phyloP scores from a whole-genome alignment of 2,797 vertebrate genomes.

The Onychomys torridus region DNA sequence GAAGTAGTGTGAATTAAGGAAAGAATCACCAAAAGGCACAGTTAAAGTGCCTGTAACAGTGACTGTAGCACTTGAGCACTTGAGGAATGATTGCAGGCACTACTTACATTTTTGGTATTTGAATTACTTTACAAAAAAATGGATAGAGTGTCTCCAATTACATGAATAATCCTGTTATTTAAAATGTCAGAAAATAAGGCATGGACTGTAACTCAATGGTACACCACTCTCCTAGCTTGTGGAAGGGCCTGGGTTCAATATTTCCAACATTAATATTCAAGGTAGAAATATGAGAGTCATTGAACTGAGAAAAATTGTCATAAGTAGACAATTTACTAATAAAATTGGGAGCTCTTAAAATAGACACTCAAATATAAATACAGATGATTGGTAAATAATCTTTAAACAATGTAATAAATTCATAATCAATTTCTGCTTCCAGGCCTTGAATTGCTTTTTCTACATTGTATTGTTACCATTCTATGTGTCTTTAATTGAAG shows the following conservation, averaged over 20 bases:
- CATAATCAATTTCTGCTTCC: not conserved
- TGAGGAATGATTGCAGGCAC: not conserved
- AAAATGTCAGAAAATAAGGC: constrained; percentile 52
- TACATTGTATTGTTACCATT: not conserved
- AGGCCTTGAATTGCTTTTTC: not conserved
- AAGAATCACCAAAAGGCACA: constrained; percentile 49
- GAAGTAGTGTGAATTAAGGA: constrained; percentile 71
- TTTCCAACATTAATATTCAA: not conserved
- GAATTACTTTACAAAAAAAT: constrained; percentile 70
- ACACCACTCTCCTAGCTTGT: no score
- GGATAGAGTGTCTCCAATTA: constrained; percentile 67
- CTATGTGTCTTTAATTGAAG: not conserved
- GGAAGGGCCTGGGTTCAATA: not conserved
- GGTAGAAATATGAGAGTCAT: not conserved
- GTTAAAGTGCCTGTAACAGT: constrained; percentile 68
- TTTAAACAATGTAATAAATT: not conserved
- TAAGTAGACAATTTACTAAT: not conserved
- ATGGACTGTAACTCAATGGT: no score
- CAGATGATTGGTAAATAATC: not conserved
- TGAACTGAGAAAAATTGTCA: not conserved
- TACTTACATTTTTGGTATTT: not conserved
- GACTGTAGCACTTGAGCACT: constrained; percentile 45
- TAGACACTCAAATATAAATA: not conserved
- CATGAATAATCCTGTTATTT: constrained; percentile 66
- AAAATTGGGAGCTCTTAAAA: not conserved